Evolutionary conservation across 1,140 invertebrate species (phyloP).

Genomic region (Oedothorax gibbosus): DNA sequence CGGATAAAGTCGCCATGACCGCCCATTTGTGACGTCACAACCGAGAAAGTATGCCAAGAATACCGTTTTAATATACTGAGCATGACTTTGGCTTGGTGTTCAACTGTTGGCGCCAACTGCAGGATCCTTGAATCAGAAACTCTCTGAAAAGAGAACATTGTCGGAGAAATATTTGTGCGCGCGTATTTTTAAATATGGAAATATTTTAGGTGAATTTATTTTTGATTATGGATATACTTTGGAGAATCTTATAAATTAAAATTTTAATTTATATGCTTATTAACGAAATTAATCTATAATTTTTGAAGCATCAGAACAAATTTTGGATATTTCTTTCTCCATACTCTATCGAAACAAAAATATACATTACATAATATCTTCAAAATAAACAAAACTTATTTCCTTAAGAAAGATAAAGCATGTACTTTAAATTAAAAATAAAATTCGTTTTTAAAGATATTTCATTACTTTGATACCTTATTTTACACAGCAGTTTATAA

Average conservation of each 20-base stretch:
- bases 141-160: constrained; percentile 54
- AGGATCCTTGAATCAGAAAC: constrained; percentile 68
- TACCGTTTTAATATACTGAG: constrained; percentile 91
- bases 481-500: too few species aligned
- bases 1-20: constrained; percentile 95
- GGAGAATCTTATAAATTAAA: neutral
- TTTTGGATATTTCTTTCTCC: too few species aligned
- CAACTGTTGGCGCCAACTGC: constrained; percentile 90
- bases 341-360: too few species aligned
- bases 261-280: neutral
- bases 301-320: neutral
- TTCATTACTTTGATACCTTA: too few species aligned
- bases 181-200: neutral
- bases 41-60: constrained; percentile 95
- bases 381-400: too few species aligned
- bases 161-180: constrained; percentile 46
- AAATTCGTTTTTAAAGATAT: too few species aligned
- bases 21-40: constrained; percentile 85
- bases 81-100: constrained; percentile 94
- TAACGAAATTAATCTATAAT: neutral
- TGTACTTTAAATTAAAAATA: too few species aligned
- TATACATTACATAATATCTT: too few species aligned
- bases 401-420: too few species aligned
- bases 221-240: neutral
- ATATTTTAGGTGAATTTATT: neutral